Evolutionary conservation across 2,888 invertebrate species (phyloP), one percentile per base, ranked within the genome.

Genomic region (Magallana nippona): DNA sequence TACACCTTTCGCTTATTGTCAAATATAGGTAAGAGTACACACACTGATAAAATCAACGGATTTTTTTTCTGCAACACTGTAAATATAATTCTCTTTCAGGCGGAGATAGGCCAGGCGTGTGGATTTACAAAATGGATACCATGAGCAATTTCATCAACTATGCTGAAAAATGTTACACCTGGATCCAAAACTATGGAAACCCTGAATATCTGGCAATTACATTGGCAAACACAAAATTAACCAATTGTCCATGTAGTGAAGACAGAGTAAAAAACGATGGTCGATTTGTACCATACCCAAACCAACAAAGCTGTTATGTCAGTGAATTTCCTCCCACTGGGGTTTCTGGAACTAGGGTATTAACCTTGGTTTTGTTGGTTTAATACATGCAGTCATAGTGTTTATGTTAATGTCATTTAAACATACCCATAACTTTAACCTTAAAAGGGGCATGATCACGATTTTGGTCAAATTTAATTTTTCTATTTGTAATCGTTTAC

Each of bases 161-260:
- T 82, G 78, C 22, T 19, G 58, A 56, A 77, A 58, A 58, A 19
- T 84, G 84, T 62, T 84, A 78, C n/a, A 22, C 55, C 1, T 84
- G 84, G 84, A 8, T 60, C 1, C 19, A 15, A 19, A 62, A 13
- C 55, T 55, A 60, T 55, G 62, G 55, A n/a, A 10, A n/a, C 10
- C 55, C 44, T 8, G 15, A 57, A 17, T 55, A 2, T 10, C n/a
- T 5, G 27, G 19, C 55, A 13, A 10, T 55, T n/a, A 11, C 8
- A n/a, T 60, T 32, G 22, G 57, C 78, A 32, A 77, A 84, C n/a
- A 44, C 15, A 19, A 19, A 56, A n/a, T 44, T 84, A 27, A 17
- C 56, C n/a, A 32, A 57, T 1, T 84, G 84, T 78, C 84, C 84
- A 13, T 84, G 84, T 55, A 84, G 78, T 56, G 32, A 77, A 22